Evolutionary conservation across 2,113 vertebrate species (phyloP).

Genomic region (Rostratula benghalensis): DNA sequence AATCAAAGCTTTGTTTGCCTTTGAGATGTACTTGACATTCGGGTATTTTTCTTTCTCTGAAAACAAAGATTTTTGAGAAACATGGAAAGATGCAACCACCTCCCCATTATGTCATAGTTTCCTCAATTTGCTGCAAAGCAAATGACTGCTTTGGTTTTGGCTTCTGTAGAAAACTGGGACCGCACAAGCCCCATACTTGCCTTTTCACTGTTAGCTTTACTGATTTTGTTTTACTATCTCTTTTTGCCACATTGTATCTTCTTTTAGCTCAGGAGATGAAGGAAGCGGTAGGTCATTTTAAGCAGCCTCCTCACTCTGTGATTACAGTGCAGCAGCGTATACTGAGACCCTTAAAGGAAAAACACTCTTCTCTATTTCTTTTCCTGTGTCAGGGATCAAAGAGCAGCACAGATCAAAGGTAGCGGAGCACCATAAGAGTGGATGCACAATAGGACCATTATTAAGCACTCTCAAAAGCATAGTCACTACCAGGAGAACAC

Average conservation of each 20-base stretch:
- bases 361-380: neutral
- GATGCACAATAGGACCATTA: neutral
- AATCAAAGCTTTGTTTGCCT: neutral
- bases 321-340: neutral
- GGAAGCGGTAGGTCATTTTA: neutral
- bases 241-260: neutral
- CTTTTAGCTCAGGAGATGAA: neutral
- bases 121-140: neutral
- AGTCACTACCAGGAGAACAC: neutral
- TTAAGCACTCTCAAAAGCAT: neutral
- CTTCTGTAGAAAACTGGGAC: neutral
- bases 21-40: neutral
- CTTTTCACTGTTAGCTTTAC: neutral
- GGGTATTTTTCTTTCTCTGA: neutral
- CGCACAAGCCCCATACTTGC: neutral
- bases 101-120: neutral
- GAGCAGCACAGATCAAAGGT: neutral
- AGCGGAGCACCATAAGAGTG: neutral
- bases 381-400: neutral
- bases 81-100: neutral
- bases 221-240: neutral
- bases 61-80: neutral
- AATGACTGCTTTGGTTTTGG: neutral
- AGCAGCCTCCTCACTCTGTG: neutral
- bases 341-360: neutral